Conservation (phyloP, 2,113 vertebrate genomes). For the Thalassarche chlororhynchos region DNA sequence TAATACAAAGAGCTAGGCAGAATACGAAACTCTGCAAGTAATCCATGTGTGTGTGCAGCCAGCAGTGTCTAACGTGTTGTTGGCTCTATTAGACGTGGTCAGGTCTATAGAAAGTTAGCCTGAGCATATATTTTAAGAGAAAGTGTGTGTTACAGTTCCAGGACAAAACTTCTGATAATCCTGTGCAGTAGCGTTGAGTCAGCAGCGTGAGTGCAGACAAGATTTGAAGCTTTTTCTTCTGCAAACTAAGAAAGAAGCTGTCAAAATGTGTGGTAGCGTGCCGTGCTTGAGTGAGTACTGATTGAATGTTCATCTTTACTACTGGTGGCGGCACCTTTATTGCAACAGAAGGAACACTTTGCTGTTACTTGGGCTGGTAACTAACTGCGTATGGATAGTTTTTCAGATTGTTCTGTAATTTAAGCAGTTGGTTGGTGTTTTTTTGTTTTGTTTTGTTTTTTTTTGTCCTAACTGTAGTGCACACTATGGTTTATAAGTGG, state of each 20-base stretch:
- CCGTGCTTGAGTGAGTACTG: neutral
- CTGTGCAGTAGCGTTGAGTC: neutral
- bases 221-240: neutral
- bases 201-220: neutral
- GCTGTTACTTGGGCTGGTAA: neutral
- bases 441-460: too few species aligned
- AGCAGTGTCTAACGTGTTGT: neutral
- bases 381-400: fast-evolving
- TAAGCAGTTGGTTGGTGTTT: too few species aligned
- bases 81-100: fast-evolving
- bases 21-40: neutral
- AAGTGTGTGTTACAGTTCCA: neutral
- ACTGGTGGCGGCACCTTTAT: neutral
- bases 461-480: fast-evolving
- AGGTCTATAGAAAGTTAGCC: neutral
- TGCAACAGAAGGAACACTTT: fast-evolving
- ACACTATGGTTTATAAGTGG: fast-evolving
- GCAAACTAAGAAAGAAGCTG: neutral
- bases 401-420: neutral
- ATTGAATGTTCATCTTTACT: neutral
- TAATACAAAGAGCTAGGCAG: neutral
- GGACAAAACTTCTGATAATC: neutral
- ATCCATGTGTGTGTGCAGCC: neutral
- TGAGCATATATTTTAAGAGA: fast-evolving
- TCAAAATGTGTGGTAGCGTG: neutral